Percentiles rank a stretch among this genome's conserved stretches.
Conservation (phyloP, 2,113 vertebrate species). For the Alectura lathami region DNA sequence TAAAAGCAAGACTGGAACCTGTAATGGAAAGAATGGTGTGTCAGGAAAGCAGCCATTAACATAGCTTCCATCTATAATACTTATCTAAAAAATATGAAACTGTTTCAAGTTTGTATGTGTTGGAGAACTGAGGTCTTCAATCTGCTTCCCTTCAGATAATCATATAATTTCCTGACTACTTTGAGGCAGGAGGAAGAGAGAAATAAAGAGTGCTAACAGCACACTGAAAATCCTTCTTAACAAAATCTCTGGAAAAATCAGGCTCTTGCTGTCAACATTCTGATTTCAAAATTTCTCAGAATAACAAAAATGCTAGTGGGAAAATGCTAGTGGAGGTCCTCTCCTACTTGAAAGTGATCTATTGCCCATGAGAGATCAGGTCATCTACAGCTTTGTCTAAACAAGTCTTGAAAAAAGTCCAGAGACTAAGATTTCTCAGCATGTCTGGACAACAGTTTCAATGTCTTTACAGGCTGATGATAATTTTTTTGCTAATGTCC, state of each 20-base stretch:
- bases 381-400: background rate
- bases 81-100: too few species aligned
- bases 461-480: background rate
- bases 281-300: background rate
- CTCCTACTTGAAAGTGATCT: background rate
- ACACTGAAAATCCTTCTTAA: background rate
- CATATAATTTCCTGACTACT: background rate
- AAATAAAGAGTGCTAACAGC: rapidly evolving
- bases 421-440: background rate
- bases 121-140: background rate
- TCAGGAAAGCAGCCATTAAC: background rate
- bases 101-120: background rate
- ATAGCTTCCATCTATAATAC: background rate
- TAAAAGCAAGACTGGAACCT: background rate
- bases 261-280: background rate
- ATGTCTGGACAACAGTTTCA: background rate
- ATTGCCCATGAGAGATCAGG: rapidly evolving
- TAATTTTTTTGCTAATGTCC: rapidly evolving
- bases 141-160: background rate
- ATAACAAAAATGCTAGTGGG: background rate
- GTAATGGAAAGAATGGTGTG: background rate
- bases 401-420: background rate
- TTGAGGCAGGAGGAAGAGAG: background rate
- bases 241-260: background rate
- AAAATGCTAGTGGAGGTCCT: background rate